phyloP scores from a whole-genome alignment of 2,113 vertebrate genomes.

The Nothoprocta perdicaria region DNA sequence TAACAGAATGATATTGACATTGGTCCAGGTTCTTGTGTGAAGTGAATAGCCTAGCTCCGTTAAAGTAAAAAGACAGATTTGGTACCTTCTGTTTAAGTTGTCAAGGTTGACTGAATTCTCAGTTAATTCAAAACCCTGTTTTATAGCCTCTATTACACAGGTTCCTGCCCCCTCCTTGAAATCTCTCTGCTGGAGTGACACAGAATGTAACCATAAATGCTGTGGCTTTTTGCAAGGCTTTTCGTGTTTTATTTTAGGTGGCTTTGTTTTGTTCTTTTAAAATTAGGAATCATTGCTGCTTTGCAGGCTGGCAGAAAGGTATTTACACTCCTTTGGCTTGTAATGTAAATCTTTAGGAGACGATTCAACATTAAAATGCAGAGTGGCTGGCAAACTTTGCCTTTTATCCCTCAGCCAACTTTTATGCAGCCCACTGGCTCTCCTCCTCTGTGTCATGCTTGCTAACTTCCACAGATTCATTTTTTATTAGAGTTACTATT shows the following conservation, averaged over 20 bases:
- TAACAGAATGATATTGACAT: slow-evolving; percentile 15
- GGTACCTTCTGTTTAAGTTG: slow-evolving; percentile 52
- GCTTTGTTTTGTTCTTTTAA: not conserved
- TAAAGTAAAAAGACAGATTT: slow-evolving; percentile 33
- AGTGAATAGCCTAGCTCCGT: not conserved
- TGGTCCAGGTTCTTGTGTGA: not conserved
- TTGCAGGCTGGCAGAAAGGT: not conserved
- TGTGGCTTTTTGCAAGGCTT: not conserved
- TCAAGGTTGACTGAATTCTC: slow-evolving; percentile 63
- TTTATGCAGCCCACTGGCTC: slow-evolving; percentile 60
- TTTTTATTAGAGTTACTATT: slow-evolving; percentile 48
- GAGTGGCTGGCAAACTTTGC: slow-evolving; percentile 53
- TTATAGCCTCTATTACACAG: slow-evolving; percentile 64
- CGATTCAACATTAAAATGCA: slow-evolving; percentile 32
- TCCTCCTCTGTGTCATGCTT: slow-evolving; percentile 53
- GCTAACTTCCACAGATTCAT: slow-evolving; percentile 56
- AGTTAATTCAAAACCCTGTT: slow-evolving; percentile 60
- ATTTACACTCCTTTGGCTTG: not conserved
- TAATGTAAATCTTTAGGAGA: not conserved
- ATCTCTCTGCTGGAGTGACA: slow-evolving; percentile 7
- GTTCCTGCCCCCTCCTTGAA: slow-evolving; percentile 35
- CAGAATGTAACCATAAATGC: slow-evolving; percentile 36
- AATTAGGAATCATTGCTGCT: not conserved
- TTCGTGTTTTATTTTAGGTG: not conserved
- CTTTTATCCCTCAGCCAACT: slow-evolving; percentile 46